These are phyloP conservation scores for Sturmia bella DNA, from an alignment of 2,888 invertebrate genomes.

Conservation along the genomic window DNA sequence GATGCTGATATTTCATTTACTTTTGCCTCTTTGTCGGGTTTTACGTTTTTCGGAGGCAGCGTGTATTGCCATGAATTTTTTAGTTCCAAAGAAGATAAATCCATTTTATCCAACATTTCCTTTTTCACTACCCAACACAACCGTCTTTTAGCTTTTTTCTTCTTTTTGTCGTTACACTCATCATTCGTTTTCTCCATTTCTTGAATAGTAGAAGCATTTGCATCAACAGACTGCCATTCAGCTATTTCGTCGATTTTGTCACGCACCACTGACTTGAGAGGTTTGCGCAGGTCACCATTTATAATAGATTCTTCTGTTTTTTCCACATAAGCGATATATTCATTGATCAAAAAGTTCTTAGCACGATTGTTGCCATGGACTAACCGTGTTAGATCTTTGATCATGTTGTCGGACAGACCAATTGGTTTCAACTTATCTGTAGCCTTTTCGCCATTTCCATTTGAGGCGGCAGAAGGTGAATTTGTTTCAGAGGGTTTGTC, in stretches of 20 bases:
- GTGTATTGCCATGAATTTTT: conserved; percentile 85
- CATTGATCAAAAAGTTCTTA: conserved; percentile 84
- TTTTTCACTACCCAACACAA: conserved; percentile 86
- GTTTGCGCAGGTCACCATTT: conserved; percentile 74
- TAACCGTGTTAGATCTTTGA: conserved; percentile 85
- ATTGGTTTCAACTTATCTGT: conserved; percentile 78
- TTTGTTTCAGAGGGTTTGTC: conserved; percentile 70
- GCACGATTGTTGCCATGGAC: conserved; percentile 86
- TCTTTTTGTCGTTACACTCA: conserved; percentile 66
- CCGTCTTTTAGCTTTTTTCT: conserved; percentile 82
- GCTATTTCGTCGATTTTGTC: conserved; percentile 85
- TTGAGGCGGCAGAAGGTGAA: conserved; percentile 63
- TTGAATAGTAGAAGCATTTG: conserved; percentile 76
- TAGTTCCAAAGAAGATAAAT: conserved; percentile 82
- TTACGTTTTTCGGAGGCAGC: conserved; percentile 76
- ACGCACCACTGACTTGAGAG: conserved; percentile 82
- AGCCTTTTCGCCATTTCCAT: conserved; percentile 57
- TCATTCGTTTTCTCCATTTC: conserved; percentile 74
- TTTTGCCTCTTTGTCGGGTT: conserved; percentile 55
- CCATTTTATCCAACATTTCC: conserved; percentile 83
- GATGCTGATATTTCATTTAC: conserved; percentile 27
- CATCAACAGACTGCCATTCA: conserved; percentile 83
- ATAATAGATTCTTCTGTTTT: conserved; percentile 77
- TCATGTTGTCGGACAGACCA: conserved; percentile 82
- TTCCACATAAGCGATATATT: conserved; percentile 85